Percentiles rank a stretch among this genome's conserved stretches.
These are phyloP conservation scores for Andrena bicolor DNA, from an alignment of 2,888 invertebrate genomes.

Conservation along the genomic window DNA sequence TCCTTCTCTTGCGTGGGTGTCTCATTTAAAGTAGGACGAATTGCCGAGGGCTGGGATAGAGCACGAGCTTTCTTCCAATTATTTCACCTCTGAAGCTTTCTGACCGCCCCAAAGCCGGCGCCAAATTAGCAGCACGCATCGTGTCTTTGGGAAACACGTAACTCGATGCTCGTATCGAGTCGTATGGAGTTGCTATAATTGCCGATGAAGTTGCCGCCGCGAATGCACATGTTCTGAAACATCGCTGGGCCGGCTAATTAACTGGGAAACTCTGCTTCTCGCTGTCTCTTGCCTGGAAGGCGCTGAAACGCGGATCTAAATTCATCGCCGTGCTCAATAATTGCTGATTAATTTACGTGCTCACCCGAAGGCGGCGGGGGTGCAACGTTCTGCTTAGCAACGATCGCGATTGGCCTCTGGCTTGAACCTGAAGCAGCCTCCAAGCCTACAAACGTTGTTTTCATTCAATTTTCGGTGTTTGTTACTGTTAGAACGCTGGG, in stretches of 20 bases:
- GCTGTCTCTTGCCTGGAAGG: background rate
- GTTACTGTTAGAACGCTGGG: background rate
- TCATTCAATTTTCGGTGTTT: constrained; percentile 8
- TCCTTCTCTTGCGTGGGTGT: background rate
- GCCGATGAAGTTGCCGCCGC: constrained; percentile 34
- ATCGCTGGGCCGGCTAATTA: constrained; percentile 36
- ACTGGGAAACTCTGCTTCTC: constrained; percentile 22
- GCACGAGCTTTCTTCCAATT: too few relatives aligned
- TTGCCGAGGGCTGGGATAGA: background rate
- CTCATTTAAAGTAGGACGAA: background rate
- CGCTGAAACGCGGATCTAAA: constrained; percentile 1
- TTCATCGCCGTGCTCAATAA: constrained; percentile 37
- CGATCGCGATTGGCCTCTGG: background rate
- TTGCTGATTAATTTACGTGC: constrained; percentile 47
- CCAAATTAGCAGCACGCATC: background rate
- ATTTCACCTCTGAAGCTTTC: too few relatives aligned
- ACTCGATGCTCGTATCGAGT: constrained; percentile 21
- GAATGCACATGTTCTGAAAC: background rate
- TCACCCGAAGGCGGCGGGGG: background rate
- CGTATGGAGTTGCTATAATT: constrained; percentile 50
- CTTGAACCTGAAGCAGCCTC: background rate
- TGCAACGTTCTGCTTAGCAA: background rate
- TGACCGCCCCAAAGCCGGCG: too few relatives aligned
- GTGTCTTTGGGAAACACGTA: constrained; percentile 24
- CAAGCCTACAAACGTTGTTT: background rate